phyloP scores from a whole-genome alignment of 2,888 invertebrate species.

The Orthosia gracilis region DNA sequence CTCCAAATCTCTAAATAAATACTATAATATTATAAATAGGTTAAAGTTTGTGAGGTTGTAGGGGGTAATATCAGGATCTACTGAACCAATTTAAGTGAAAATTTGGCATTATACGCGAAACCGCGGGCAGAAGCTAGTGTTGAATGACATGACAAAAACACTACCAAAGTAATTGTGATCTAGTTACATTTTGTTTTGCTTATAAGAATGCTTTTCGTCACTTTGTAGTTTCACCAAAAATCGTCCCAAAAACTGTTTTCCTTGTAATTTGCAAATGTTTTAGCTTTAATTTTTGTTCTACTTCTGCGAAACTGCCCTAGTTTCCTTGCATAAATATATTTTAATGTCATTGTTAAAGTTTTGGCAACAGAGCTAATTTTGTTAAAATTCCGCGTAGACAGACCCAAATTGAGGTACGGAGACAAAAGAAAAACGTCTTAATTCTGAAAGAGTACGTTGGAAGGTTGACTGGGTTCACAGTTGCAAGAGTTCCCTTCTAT shows the following conservation, averaged over 20 bases:
- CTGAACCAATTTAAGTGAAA: too few species aligned
- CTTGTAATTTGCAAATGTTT: slow-evolving; percentile 28
- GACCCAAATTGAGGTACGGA: slow-evolving; percentile 7
- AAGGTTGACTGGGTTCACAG: slow-evolving; percentile 46
- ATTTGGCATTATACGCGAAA: too few species aligned
- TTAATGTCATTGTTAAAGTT: slow-evolving; percentile 44
- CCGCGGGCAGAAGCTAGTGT: too few species aligned
- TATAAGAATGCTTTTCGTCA: neutral
- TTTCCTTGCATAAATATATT: slow-evolving; percentile 38
- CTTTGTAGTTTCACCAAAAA: neutral
- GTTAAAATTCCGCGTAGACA: slow-evolving; percentile 34
- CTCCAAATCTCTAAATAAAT: neutral
- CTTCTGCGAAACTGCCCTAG: slow-evolving; percentile 41
- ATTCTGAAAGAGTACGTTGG: slow-evolving; percentile 33
- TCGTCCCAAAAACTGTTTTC: slow-evolving; percentile 7
- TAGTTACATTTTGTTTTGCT: neutral
- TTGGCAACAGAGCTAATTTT: slow-evolving; percentile 46
- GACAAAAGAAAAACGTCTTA: slow-evolving; percentile 33
- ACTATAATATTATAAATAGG: too few species aligned
- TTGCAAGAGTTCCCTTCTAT: slow-evolving; percentile 38
- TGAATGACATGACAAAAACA: too few species aligned
- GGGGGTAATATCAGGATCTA: too few species aligned
- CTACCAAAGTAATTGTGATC: neutral
- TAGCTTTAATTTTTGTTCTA: slow-evolving; percentile 37
- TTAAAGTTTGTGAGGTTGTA: too few species aligned